Evolutionary conservation across 1,140 invertebrate genomes (phyloP), one percentile per base, ranked within the genome.

Genomic region (Bombus terrestris): DNA sequence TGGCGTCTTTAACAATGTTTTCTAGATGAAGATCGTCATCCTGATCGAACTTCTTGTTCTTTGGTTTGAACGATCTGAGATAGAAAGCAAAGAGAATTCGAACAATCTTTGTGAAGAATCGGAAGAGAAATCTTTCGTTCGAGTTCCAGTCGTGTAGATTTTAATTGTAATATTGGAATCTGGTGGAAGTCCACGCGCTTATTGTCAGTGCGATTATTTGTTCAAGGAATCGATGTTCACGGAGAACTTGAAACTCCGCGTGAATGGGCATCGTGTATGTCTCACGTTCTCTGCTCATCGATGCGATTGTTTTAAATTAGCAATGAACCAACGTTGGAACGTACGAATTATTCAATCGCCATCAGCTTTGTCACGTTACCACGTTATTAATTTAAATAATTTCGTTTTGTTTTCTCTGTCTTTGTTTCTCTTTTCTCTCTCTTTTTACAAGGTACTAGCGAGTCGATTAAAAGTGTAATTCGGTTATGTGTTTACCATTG

Each of bases 331-430:
- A 37, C 35, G 62, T 88, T 66, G 32, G 68, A 59, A 28, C 53
- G 32, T 47, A 53, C 18, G 72, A 74, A 59, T 78, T 57, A 80
- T 81, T 43, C 41, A 77, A 79, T 71, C 77, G 9, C 47, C 32
- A 69, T 41, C 35, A 32, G 53, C 57, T 83, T 89, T 81, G 32
- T 59, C 64, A 75, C 74, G 89, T 89, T 90, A 89, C 85, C 85
- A 87, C 62, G 47, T 86, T 75, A n/a, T 87, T 90, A 86, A 68
- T 81, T 80, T 62, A n/a, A 62, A n/a, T 84, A 79, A 59, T 62
- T 69, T 81, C 53, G 39, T 86, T 83, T 59, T 62, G 28, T 80
- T 75, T 35, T 28, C 59, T 72, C 22, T 39, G 4, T 62, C 32
- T 68, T 28, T 18, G 10, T 35, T 43, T 39, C 22, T 69, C 1